Conservation (phyloP, 2,113 vertebrate genomes). For the Thryonomys swinderianus region DNA sequence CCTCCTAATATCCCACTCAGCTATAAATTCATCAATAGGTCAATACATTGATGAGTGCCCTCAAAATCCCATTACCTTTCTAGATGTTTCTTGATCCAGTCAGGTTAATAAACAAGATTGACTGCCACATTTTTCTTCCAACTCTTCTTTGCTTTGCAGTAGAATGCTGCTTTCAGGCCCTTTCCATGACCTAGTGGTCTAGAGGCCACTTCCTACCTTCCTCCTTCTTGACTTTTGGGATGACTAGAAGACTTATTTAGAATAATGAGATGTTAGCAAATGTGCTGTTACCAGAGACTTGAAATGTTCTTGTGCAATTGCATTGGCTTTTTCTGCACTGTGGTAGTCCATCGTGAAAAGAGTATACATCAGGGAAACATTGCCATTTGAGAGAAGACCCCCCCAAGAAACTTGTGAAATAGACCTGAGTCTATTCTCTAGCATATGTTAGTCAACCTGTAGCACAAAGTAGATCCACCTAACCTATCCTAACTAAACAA, state of each 20-base stretch:
- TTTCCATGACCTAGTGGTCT: background rate
- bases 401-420: background rate
- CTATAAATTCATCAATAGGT: too few species aligned
- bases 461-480: background rate
- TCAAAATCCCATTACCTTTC: too few species aligned
- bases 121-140: background rate
- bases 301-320: background rate
- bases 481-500: background rate
- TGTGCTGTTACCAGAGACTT: background rate
- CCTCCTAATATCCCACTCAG: too few species aligned
- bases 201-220: background rate
- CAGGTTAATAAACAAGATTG: too few species aligned
- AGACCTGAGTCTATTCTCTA: background rate
- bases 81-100: too few species aligned
- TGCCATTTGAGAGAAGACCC: background rate
- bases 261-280: background rate
- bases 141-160: background rate
- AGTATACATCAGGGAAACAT: background rate
- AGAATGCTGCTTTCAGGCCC: background rate
- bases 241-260: background rate
- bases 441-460: too few species aligned
- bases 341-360: background rate
- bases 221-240: background rate
- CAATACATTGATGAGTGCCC: too few species aligned
- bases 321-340: background rate